Percentiles rank a stretch among this genome's conserved stretches.
phyloP scores from a whole-genome alignment of 2,797 vertebrate genomes.

The Bucorvus abyssinicus region DNA sequence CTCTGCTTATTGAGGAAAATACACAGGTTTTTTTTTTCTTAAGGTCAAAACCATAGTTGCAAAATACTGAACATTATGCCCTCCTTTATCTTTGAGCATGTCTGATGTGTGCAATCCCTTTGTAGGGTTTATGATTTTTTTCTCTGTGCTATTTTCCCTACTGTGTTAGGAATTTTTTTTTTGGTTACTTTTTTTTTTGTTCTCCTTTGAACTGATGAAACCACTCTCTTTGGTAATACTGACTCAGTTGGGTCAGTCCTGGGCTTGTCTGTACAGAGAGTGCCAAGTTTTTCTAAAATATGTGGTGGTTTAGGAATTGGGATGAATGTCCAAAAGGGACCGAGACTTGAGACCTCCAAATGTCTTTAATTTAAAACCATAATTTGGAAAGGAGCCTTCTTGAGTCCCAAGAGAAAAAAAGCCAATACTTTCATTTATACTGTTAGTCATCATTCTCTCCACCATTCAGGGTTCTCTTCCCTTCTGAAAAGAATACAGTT shows the following conservation, averaged over 20 bases:
- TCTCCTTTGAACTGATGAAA: neutral
- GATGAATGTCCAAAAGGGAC: neutral
- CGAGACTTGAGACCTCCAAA: neutral
- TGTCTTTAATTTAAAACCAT: slow-evolving; percentile 44
- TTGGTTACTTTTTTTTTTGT: neutral
- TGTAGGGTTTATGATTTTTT: neutral
- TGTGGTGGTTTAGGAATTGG: neutral
- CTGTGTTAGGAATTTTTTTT: too few species aligned
- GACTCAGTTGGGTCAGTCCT: neutral
- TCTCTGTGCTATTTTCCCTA: neutral
- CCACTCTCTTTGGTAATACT: neutral
- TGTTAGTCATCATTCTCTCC: neutral
- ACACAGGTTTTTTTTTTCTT: neutral
- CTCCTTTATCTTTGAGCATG: neutral
- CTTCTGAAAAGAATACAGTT: slow-evolving; percentile 14
- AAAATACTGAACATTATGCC: neutral
- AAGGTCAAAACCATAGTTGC: neutral
- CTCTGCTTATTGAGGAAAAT: neutral
- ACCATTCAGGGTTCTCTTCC: neutral
- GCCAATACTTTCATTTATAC: neutral
- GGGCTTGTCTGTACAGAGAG: neutral
- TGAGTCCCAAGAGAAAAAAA: neutral
- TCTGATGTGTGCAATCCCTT: neutral
- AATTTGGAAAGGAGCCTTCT: neutral
- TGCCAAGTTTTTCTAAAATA: neutral